Evolutionary conservation across 2,113 vertebrate species (phyloP).

Genomic region (Phylloscopus whistleri): DNA sequence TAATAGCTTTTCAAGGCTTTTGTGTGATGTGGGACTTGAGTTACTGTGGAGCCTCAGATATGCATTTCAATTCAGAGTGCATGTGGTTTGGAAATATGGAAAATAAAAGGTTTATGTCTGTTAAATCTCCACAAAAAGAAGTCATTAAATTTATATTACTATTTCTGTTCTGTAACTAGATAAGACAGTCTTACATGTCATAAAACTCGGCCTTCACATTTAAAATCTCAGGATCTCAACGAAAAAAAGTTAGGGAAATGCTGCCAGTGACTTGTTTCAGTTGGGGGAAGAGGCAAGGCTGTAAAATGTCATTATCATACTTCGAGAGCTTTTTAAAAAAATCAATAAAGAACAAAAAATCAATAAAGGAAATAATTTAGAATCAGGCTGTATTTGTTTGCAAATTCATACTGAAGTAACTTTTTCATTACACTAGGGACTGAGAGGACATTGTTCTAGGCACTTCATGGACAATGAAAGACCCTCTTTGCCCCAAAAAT

Average conservation of each 20-base stretch:
- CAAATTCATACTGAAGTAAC: background rate
- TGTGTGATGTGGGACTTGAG: background rate
- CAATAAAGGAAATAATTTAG: background rate
- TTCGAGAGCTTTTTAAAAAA: background rate
- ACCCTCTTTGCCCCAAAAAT: background rate
- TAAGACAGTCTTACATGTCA: background rate
- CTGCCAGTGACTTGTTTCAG: background rate
- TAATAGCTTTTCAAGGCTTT: background rate
- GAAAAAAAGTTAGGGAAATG: background rate
- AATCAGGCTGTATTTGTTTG: conserved; percentile 2
- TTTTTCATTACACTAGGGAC: background rate
- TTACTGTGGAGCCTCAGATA: background rate
- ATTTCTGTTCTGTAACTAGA: background rate
- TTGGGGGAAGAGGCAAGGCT: background rate
- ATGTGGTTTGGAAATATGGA: background rate
- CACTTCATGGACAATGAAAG: background rate
- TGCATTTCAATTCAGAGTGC: background rate
- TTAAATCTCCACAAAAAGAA: background rate
- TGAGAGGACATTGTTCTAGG: background rate
- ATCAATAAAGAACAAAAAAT: background rate
- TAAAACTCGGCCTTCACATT: background rate
- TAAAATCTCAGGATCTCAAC: background rate
- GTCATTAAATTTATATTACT: background rate
- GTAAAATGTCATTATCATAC: background rate
- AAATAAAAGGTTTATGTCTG: background rate